Evolutionary conservation across 92 coral and sea anemone genomes (phyloP), one percentile per base, ranked within the genome.

Genomic region (Pocillopora meandrina): DNA sequence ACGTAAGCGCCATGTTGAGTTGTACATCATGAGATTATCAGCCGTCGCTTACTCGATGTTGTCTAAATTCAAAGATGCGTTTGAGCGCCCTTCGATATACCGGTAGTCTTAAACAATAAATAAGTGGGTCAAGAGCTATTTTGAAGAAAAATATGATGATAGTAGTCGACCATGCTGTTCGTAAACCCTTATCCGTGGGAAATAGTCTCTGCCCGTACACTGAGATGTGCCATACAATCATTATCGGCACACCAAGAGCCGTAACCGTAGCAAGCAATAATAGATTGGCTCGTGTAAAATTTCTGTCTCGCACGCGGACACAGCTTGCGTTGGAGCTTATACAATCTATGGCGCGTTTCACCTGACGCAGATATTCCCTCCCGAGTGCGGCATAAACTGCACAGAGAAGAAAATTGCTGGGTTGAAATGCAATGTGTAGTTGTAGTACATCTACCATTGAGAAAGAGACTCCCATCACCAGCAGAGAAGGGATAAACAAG

Each of bases 271-370:
- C 80, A 1, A 83, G 74, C 60, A 83, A 49, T 65, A 74, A 19
- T 10, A 83, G 52, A 56, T 83, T 83, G 15, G 86, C 86, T 52
- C 86, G 61, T 14, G 86, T 83, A 15, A 83, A 83, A 42, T 74
- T 74, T 63, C 86, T 83, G 86, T 83, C 86, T 74, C 86, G 21
- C 12, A 83, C 80, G 31, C 86, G 80, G 63, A 49, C 80, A 20
- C 86, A 83, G 36, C 72, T 63, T 74, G 72, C 20, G 42, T 49
- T 70, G 23, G 56, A 16, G 17, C 42, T 34, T 33, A 70, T 61
- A 49, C 65, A 14, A 12, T 63, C 80, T 21, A 61, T 62, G 9
- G 86, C 86, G 12, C 80, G 62, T 52, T 62, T 83, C 57, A 83
- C 86, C 79, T 83, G 86, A 0, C 63, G 80, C n/a, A 83, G 72